Percentiles rank a stretch among this genome's conserved stretches.
phyloP scores from a whole-genome alignment of 2,888 invertebrate species.

The Eumacrocentrus americanus region DNA sequence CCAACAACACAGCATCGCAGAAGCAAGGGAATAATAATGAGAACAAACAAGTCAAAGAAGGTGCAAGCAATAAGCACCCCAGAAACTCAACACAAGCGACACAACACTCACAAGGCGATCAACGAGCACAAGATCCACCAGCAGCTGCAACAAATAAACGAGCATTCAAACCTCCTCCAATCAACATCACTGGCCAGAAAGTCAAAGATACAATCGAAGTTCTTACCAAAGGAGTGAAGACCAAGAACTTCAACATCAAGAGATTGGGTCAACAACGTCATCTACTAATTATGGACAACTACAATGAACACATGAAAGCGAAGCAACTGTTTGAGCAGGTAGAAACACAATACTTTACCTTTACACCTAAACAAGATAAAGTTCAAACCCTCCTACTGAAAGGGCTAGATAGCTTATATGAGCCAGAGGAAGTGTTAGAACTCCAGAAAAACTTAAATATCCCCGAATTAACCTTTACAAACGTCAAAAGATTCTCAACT shows the following conservation, averaged over 20 bases:
- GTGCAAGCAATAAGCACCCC: too few relatives aligned
- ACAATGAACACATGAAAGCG: constrained; percentile 8
- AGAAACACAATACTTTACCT: constrained; percentile 18
- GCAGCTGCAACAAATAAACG: too few relatives aligned
- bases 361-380: constrained; percentile 27
- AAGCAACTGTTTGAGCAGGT: not conserved
- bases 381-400: constrained; percentile 18
- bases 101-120: too few relatives aligned
- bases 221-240: not conserved
- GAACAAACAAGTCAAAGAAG: too few relatives aligned
- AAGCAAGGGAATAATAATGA: too few relatives aligned
- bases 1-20: too few relatives aligned
- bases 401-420: constrained; percentile 25
- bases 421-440: constrained; percentile 11
- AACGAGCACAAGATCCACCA: too few relatives aligned
- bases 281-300: not conserved
- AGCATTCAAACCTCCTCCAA: constrained; percentile 14
- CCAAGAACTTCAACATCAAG: not conserved
- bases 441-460: constrained; percentile 14
- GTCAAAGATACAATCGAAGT: not conserved
- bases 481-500: constrained; percentile 28
- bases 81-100: too few relatives aligned
- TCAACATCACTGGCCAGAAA: not conserved
- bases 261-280: not conserved
- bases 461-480: constrained; percentile 17